phyloP scores from a whole-genome alignment of 2,888 invertebrate species.

The Tethea ocularis region DNA sequence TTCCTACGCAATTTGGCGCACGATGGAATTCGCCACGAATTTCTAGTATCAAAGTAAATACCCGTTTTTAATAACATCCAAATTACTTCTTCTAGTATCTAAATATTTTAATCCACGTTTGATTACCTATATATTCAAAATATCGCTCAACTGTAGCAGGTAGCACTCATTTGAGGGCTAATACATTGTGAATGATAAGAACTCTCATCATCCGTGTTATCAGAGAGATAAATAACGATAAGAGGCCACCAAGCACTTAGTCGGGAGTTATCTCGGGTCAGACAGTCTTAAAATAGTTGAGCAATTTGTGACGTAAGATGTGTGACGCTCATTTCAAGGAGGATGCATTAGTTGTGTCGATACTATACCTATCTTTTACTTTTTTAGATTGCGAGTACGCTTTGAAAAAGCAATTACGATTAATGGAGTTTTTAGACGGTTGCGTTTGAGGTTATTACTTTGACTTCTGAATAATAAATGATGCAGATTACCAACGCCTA shows the following conservation, averaged over 20 bases:
- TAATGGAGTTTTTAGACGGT: not conserved
- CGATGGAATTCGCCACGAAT: not conserved
- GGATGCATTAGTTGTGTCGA: conserved; percentile 15
- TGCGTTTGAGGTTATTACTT: conserved; percentile 21
- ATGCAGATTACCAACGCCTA: not conserved
- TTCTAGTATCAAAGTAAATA: not conserved
- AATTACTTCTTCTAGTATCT: not conserved
- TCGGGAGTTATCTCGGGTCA: conserved; percentile 61
- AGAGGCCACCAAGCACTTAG: conserved; percentile 62
- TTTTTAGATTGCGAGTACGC: not conserved
- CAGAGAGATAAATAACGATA: conserved; percentile 62
- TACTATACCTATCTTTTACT: not conserved
- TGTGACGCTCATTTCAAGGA: conserved; percentile 20
- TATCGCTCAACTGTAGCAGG: conserved; percentile 19
- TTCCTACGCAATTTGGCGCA: not conserved
- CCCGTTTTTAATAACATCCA: not conserved
- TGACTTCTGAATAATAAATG: conserved; percentile 22
- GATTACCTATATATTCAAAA: not conserved
- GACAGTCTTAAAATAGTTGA: conserved; percentile 60
- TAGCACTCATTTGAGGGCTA: conserved; percentile 41
- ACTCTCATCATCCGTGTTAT: conserved; percentile 58
- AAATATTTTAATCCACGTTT: conserved; percentile 3
- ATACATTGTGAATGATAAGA: conserved; percentile 52
- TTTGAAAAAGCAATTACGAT: not conserved
- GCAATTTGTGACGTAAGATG: conserved; percentile 46